Evolutionary conservation across 2,888 invertebrate species (phyloP).

Genomic region (Sympetrum striolatum): DNA sequence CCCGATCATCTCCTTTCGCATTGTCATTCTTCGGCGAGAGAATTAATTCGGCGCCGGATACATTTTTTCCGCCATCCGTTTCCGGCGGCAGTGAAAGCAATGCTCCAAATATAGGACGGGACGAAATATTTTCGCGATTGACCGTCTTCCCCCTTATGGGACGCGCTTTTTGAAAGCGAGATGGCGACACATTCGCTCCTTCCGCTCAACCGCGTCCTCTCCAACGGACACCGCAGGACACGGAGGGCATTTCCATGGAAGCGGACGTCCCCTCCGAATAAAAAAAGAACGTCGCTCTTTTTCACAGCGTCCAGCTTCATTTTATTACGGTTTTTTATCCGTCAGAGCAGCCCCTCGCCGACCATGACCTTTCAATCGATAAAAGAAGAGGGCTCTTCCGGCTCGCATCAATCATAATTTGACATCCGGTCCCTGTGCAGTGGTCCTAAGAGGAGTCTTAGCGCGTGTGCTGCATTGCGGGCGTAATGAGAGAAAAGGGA

Average conservation of each 20-base stretch:
- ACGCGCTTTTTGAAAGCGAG: background rate
- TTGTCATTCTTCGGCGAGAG: background rate
- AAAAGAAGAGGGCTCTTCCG: background rate
- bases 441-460: background rate
- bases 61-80: background rate
- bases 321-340: too few species aligned
- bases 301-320: too few species aligned
- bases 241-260: too few species aligned
- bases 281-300: too few species aligned
- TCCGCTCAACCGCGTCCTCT: too few species aligned
- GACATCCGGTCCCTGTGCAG: background rate
- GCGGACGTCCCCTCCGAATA: too few species aligned
- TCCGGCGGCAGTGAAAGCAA: background rate
- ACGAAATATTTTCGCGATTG: background rate
- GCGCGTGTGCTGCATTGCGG: constrained; percentile 11
- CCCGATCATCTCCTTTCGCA: background rate
- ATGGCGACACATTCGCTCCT: background rate
- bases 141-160: background rate
- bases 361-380: background rate
- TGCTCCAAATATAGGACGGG: background rate
- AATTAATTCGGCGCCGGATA: background rate
- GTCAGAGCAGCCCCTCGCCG: background rate
- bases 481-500: background rate
- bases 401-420: background rate
- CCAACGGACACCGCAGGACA: too few species aligned